A percentile compares a stretch with the other conserved stretches of the same genome.
phyloP scores from a whole-genome alignment of 2,888 invertebrate genomes.

The Plagiodera versicolora region DNA sequence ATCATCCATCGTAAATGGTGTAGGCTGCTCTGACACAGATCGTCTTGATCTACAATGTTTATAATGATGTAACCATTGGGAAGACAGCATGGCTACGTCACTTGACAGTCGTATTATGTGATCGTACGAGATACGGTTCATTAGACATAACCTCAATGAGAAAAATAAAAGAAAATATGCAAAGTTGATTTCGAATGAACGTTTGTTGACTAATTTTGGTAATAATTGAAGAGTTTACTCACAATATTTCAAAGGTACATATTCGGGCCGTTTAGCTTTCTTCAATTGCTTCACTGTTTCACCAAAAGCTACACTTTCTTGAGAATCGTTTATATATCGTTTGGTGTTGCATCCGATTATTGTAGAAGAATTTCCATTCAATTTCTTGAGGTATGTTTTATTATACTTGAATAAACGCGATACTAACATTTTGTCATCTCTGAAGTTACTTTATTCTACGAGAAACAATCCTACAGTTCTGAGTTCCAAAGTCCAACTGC shows the following conservation, averaged over 20 bases:
- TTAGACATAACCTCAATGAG: too few relatives aligned
- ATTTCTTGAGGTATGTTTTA: not conserved
- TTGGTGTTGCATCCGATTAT: not conserved
- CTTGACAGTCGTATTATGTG: too few relatives aligned
- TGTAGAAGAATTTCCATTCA: not conserved
- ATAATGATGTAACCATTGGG: too few relatives aligned
- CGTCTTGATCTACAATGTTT: conserved; percentile 58
- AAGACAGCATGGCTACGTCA: too few relatives aligned
- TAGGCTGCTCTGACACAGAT: conserved; percentile 71
- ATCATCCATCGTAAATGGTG: conserved; percentile 93
- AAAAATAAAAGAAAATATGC: too few relatives aligned
- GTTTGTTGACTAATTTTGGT: too few relatives aligned
- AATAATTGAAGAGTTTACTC: conserved; percentile 45
- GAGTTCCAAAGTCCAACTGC: not conserved
- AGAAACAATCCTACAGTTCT: not conserved
- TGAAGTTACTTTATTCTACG: not conserved
- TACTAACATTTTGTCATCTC: not conserved
- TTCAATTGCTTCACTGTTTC: conserved; percentile 69
- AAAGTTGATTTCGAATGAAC: too few relatives aligned
- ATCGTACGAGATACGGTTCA: too few relatives aligned
- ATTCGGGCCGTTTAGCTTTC: conserved; percentile 69
- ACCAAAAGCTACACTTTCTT: conserved; percentile 66
- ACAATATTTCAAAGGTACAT: conserved; percentile 85
- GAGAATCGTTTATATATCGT: conserved; percentile 3
- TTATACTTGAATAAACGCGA: not conserved